Conservation (phyloP, 2,888 invertebrate species). For the Sturmia bella region DNA sequence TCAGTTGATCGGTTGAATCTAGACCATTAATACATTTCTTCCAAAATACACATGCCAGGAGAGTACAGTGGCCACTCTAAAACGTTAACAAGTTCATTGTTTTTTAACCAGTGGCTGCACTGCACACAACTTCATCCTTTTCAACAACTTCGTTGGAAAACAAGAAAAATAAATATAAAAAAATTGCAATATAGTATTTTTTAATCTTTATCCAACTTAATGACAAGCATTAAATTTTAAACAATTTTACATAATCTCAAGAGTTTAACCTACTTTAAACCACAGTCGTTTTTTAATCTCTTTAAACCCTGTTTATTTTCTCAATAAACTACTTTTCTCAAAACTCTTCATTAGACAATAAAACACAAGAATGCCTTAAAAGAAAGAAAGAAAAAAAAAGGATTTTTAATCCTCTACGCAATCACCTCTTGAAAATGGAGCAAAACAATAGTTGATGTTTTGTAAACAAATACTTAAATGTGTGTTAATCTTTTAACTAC, state of each 20-base stretch:
- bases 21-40: no score
- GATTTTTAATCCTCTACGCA: conserved; percentile 64
- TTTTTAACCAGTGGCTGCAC: no score
- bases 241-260: conserved; percentile 64
- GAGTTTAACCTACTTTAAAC: conserved; percentile 57
- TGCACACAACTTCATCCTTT: no score
- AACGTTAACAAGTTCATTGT: no score
- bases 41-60: no score
- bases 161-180: no score
- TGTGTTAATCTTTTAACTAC: conserved; percentile 64
- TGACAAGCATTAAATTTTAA: conserved; percentile 38
- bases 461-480: conserved; percentile 68
- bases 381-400: conserved; percentile 1
- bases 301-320: conserved; percentile 50
- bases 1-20: no score
- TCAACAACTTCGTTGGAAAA: no score
- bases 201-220: conserved; percentile 2
- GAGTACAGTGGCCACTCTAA: no score
- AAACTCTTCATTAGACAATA: conserved; percentile 51
- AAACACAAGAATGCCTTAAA: neutral
- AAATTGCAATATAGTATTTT: no score
- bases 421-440: conserved; percentile 62
- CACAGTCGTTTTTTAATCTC: conserved; percentile 16
- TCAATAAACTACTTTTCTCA: conserved; percentile 59
- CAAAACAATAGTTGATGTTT: conserved; percentile 68